Base-by-base conservation (phyloP, 2,113 vertebrate genomes). In the Mus spicilegus region DNA sequence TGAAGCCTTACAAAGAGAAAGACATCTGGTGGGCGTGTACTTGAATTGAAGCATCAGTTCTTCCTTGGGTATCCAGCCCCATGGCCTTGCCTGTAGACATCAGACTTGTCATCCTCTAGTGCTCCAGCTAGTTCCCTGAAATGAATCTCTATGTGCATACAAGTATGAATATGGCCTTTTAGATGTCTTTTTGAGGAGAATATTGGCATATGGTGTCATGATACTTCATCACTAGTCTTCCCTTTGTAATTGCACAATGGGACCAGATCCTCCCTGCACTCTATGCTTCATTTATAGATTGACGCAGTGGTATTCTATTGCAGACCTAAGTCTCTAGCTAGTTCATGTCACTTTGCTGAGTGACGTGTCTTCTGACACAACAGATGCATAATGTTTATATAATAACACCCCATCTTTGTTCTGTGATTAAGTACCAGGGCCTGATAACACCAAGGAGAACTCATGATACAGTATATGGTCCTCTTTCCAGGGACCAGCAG, bases 391-490 rank as follows among this genome's bases (percentile, higher is more conserved):
- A 20, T 76, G 84, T 72, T 10, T 13, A 69, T 30, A 6, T 33
- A 19, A 77, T 84, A 81, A 49, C 13, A 3, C 0, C 1, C 63
- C 58, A 30, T 9, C 56, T 67, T 4, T 77, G 42, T 70, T 72
- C 28, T 61, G 87, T 90, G 17, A 20, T 24, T 9, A 42, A 87
- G 75, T 81, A 70, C 30, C 26, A 87, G 46, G 49, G 3, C 36
- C 26, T 30, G 39, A 26, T 42, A 9, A 20, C n/a, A 6, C 4
- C 19, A 13, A 22, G 14, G 49, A 13, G 30, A 10, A 17, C 4
- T 3, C 1, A 20, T 10, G 20, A 42, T 1, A 24, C 14, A 20
- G 77, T 5, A 1, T 0, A 1, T 24, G 51, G 22, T 33, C 63
- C 28, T 65, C 76, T 51, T 81, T 6, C 12, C 0, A 6, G 20